A percentile compares a stretch with the other conserved stretches of the same genome.
These are phyloP conservation scores for Pseudopodoces humilis DNA, from an alignment of 2,113 vertebrate genomes.

Conservation along the genomic window DNA sequence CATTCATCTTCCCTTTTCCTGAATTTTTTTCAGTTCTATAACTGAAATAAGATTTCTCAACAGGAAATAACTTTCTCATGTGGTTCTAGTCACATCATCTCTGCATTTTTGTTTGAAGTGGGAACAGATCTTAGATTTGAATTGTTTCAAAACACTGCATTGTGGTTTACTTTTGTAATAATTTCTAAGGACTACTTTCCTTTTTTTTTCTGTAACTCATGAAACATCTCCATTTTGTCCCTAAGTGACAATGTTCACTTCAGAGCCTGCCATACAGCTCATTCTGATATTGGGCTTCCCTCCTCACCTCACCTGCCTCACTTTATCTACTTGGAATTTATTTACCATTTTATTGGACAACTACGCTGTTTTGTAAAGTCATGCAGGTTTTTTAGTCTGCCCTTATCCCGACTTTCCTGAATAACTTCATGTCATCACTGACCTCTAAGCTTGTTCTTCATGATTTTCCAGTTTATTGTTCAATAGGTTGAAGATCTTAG, in stretches of 20 bases:
- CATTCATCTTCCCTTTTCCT: background rate
- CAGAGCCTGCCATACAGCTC: background rate
- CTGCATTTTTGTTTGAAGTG: background rate
- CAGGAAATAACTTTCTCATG: background rate
- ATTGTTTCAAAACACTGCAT: background rate
- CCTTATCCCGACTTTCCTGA: background rate
- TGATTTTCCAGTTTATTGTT: background rate
- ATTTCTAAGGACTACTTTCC: background rate
- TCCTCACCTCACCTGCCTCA: fast-evolving
- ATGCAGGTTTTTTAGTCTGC: background rate
- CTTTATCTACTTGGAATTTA: background rate
- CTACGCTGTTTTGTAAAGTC: background rate
- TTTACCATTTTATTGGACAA: background rate
- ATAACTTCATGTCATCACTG: background rate
- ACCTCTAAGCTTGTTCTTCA: background rate
- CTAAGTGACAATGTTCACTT: background rate
- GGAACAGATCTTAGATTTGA: background rate
- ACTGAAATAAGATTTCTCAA: background rate
- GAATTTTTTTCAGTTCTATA: background rate
- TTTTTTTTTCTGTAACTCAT: background rate
- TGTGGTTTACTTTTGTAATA: background rate
- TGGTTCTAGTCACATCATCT: background rate
- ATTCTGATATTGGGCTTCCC: background rate
- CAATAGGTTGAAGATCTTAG: background rate
- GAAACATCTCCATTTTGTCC: background rate